Conservation (phyloP, 1,140 invertebrate species). For the Brachionus calyciflorus region DNA sequence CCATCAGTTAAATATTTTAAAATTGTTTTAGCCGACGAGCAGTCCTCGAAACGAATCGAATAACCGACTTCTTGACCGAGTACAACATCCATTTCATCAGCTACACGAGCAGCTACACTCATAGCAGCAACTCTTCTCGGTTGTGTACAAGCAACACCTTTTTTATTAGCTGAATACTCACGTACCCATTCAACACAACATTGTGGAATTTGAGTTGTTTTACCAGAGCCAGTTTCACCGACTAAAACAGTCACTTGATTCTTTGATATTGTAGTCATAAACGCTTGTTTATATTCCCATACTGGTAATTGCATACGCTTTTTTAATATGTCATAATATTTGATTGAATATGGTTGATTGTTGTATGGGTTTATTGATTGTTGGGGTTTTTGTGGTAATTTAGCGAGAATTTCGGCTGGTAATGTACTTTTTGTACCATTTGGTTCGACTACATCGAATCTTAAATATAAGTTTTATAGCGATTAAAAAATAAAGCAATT, state of each 20-base stretch:
- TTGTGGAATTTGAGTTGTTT: slow-evolving; percentile 64
- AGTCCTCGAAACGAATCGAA: slow-evolving; percentile 98
- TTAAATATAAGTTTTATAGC: neutral
- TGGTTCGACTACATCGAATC: slow-evolving; percentile 30
- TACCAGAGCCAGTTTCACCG: slow-evolving; percentile 74
- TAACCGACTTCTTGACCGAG: slow-evolving; percentile 98
- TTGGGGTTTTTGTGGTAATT: neutral
- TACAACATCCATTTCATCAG: slow-evolving; percentile 97
- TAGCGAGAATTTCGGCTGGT: slow-evolving; percentile 15
- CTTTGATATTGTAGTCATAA: slow-evolving; percentile 82
- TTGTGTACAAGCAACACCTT: slow-evolving; percentile 87
- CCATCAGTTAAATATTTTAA: slow-evolving; percentile 96
- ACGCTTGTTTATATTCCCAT: slow-evolving; percentile 93
- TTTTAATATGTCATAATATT: slow-evolving; percentile 65
- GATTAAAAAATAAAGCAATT: neutral
- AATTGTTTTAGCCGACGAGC: slow-evolving; percentile 87
- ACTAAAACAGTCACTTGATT: slow-evolving; percentile 89
- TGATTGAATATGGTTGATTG: slow-evolving; percentile 49
- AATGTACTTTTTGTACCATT: slow-evolving; percentile 1
- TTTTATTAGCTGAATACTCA: slow-evolving; percentile 67
- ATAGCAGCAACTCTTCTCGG: slow-evolving; percentile 95
- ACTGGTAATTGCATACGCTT: slow-evolving; percentile 90
- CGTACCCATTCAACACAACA: slow-evolving; percentile 86
- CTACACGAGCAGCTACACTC: slow-evolving; percentile 94
- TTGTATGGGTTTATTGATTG: slow-evolving; percentile 50